Evolutionary conservation across 2,888 invertebrate species (phyloP).

Genomic region (Hemistola chrysoprasaria): DNA sequence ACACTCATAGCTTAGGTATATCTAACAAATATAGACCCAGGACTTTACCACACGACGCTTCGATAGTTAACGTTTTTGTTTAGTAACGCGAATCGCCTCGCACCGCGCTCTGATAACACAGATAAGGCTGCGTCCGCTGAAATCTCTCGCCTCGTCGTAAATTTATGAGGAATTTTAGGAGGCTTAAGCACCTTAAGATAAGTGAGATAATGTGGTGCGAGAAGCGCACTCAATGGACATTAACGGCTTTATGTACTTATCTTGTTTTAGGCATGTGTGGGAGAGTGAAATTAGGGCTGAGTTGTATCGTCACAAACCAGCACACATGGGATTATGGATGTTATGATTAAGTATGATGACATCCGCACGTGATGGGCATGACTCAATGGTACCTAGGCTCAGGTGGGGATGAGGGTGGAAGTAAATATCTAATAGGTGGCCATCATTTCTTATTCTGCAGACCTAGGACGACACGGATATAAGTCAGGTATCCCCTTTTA

Average conservation of each 20-base stretch:
- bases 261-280: conserved; percentile 23
- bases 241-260: conserved; percentile 28
- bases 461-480: no score
- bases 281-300: conserved; percentile 17
- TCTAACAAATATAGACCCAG: conserved; percentile 37
- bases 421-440: no score
- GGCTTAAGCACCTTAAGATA: conserved; percentile 78
- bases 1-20: conserved; percentile 32
- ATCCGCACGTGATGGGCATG: no score
- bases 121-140: conserved; percentile 69
- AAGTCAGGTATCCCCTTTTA: no score
- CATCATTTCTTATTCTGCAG: no score
- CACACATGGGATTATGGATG: conserved; percentile 5
- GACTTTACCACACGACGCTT: conserved; percentile 21
- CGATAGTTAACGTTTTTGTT: conserved; percentile 50
- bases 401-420: no score
- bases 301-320: conserved; percentile 4
- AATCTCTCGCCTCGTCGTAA: conserved; percentile 76
- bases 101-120: conserved; percentile 73
- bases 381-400: no score
- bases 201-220: conserved; percentile 68
- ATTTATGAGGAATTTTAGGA: conserved; percentile 76
- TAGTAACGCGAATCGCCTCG: conserved; percentile 50
- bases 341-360: conserved; percentile 10
- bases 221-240: conserved; percentile 58